These are phyloP conservation scores for Lanistes nyassanus DNA, from an alignment of 1,140 invertebrate genomes.

Conservation along the genomic window DNA sequence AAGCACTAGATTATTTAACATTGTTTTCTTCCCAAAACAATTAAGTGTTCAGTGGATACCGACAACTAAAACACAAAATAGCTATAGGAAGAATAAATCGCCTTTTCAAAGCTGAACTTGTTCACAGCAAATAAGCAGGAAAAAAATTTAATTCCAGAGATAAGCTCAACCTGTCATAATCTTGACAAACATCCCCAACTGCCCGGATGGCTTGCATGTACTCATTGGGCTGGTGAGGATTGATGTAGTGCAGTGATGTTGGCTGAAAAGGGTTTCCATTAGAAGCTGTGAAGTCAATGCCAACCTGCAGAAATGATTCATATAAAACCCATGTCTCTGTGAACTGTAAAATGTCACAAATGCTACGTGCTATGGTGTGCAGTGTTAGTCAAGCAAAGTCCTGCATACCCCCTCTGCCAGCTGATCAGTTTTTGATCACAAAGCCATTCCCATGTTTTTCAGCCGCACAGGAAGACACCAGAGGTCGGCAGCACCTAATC, in stretches of 20 bases:
- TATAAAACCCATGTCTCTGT: slow-evolving; percentile 6
- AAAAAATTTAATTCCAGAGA: slow-evolving; percentile 65
- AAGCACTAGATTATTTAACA: too few relatives aligned
- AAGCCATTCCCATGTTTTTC: too few relatives aligned
- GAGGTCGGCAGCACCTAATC: too few relatives aligned
- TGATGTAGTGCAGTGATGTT: slow-evolving; percentile 68
- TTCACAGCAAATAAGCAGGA: slow-evolving; percentile 65
- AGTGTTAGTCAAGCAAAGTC: neutral
- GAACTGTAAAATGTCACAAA: neutral
- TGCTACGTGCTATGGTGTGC: neutral
- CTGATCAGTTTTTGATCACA: too few relatives aligned
- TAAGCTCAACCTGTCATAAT: slow-evolving; percentile 68
- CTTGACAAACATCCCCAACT: slow-evolving; percentile 74
- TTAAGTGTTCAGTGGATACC: too few relatives aligned
- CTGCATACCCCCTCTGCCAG: too few relatives aligned
- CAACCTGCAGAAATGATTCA: slow-evolving; percentile 58
- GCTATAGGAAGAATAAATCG: too few relatives aligned
- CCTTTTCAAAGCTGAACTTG: slow-evolving; percentile 51
- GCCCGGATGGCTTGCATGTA: slow-evolving; percentile 68
- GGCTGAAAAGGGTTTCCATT: slow-evolving; percentile 72
- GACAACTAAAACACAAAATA: too few relatives aligned
- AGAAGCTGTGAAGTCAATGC: slow-evolving; percentile 79
- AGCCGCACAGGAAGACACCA: too few relatives aligned
- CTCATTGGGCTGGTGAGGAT: slow-evolving; percentile 58
- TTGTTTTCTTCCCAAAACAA: slow-evolving; percentile 1